Conservation (phyloP, 2,797 vertebrate genomes). For the Sciaenops ocellatus region DNA sequence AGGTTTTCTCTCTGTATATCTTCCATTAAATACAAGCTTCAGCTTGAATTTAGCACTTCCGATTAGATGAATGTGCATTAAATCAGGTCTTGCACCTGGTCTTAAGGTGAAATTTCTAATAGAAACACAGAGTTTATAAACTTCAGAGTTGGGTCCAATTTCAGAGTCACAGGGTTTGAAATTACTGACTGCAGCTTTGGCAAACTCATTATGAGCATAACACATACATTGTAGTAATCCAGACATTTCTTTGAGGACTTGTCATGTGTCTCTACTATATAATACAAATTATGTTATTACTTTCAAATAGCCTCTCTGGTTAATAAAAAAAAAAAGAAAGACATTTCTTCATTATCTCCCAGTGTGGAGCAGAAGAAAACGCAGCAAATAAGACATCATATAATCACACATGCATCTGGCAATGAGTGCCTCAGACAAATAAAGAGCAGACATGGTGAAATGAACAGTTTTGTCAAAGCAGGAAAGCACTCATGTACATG, state of each 20-base stretch:
- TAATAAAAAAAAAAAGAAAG: not conserved
- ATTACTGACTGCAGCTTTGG: not conserved
- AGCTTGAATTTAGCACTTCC: not conserved
- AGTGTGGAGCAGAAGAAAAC: not conserved
- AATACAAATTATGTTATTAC: not conserved
- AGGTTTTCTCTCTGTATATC: not conserved
- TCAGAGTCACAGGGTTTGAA: not conserved
- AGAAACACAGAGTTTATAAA: no score
- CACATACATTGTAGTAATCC: not conserved
- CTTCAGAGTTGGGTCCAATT: no score
- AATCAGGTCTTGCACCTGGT: no score
- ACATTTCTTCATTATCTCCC: not conserved
- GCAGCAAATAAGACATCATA: slow-evolving; percentile 1
- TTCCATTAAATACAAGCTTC: not conserved
- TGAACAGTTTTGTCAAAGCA: not conserved
- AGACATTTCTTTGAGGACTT: not conserved
- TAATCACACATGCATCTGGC: slow-evolving; percentile 6
- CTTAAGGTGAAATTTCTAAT: no score
- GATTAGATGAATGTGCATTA: no score
- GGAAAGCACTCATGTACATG: not conserved
- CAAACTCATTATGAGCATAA: not conserved
- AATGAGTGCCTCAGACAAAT: not conserved
- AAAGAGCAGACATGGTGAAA: slow-evolving; percentile 10
- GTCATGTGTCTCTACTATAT: not conserved
- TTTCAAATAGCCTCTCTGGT: not conserved